Evolutionary conservation across 2,888 invertebrate genomes (phyloP).

Genomic region (Pristionchus entomophagus): DNA sequence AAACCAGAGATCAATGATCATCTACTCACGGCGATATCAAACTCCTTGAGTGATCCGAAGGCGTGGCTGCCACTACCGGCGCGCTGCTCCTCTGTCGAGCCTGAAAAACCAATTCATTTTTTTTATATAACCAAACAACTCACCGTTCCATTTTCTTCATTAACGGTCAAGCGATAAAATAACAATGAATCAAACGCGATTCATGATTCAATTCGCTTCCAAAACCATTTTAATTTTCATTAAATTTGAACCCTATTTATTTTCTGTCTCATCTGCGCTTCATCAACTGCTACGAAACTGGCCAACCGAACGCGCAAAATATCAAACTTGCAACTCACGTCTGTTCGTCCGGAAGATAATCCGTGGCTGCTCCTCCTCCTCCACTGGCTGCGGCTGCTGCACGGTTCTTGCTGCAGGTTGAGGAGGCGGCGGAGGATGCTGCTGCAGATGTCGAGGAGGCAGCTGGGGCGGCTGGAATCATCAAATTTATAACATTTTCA

Average conservation of each 20-base stretch:
- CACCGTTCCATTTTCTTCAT: no score
- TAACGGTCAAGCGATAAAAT: no score
- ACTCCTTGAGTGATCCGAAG: constrained; percentile 46
- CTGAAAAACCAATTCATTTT: not conserved
- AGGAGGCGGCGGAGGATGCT: not conserved
- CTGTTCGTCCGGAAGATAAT: constrained; percentile 26
- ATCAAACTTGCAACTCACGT: constrained; percentile 35
- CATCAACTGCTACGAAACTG: no score
- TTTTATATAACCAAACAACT: no score
- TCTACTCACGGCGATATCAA: constrained; percentile 37
- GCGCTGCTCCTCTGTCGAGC: constrained; percentile 19
- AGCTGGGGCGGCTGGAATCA: not conserved
- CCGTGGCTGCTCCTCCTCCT: constrained; percentile 14
- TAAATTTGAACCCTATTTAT: no score
- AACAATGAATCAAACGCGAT: no score
- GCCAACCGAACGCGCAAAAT: no score
- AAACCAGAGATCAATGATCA: not conserved
- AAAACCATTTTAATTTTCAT: no score
- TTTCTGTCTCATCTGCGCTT: no score
- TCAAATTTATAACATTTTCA: no score
- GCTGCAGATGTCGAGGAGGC: not conserved
- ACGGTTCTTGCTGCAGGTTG: not conserved
- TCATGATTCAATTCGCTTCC: no score
- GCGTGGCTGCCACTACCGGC: constrained; percentile 46
- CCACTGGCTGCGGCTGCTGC: not conserved